Evolutionary conservation across 2,113 vertebrate species (phyloP).

Genomic region (Chaenocephalus aceratus): DNA sequence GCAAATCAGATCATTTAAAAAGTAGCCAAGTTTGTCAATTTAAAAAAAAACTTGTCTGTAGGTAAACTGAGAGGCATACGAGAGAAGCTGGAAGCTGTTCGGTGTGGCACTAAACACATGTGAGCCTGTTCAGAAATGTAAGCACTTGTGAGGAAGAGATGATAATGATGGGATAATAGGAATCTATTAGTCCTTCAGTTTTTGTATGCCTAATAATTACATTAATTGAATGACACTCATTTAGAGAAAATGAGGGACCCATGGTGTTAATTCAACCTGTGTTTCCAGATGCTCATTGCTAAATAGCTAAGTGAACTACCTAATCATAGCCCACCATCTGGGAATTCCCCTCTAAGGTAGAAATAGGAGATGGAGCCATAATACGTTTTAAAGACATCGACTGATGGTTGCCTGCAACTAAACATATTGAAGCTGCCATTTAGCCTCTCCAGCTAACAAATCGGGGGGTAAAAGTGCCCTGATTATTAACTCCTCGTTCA

Average conservation of each 20-base stretch:
- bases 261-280: conserved; percentile 83
- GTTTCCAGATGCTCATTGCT: conserved; percentile 83
- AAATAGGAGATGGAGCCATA: conserved; percentile 66
- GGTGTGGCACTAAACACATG: conserved; percentile 17
- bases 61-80: conserved; percentile 28
- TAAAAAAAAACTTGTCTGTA: conserved; percentile 31
- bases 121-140: conserved; percentile 61
- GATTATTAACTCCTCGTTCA: conserved; percentile 85
- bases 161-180: conserved; percentile 80
- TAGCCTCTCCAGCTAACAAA: conserved; percentile 68
- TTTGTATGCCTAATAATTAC: conserved; percentile 84
- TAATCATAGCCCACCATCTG: conserved; percentile 81
- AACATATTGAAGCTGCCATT: conserved; percentile 73
- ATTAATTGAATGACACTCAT: conserved; percentile 86
- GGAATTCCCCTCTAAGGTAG: conserved; percentile 81
- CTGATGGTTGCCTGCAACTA: conserved; percentile 67
- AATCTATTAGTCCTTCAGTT: conserved; percentile 82
- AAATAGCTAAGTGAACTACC: conserved; percentile 82
- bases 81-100: conserved; percentile 52
- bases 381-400: conserved; percentile 75
- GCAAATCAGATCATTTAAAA: conserved; percentile 72
- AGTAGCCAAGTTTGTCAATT: conserved; percentile 53
- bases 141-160: conserved; percentile 73
- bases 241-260: conserved; percentile 80
- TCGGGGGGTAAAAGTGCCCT: conserved; percentile 70